Evolutionary conservation across 2,888 invertebrate genomes (phyloP).

Genomic region (Cheilosia impressa): DNA sequence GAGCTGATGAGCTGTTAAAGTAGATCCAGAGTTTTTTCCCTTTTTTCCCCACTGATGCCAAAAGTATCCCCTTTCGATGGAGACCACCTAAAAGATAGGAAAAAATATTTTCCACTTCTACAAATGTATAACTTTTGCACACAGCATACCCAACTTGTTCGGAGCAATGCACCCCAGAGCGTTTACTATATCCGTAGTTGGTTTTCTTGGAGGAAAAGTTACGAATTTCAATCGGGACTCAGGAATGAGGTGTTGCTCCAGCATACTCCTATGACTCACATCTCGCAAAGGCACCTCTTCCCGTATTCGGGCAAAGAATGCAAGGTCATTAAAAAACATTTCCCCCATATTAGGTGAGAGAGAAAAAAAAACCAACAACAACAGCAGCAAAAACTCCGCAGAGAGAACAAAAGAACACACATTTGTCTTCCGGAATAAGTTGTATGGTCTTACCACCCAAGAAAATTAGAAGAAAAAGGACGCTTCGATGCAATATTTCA

Average conservation of each 20-base stretch:
- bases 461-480: constrained; percentile 38
- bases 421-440: constrained; percentile 47
- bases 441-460: constrained; percentile 32
- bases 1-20: too few species aligned
- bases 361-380: neutral
- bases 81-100: too few species aligned
- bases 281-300: neutral
- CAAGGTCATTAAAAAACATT: constrained; percentile 36
- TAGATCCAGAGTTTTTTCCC: too few species aligned
- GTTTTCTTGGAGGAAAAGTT: too few species aligned
- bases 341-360: neutral
- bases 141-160: too few species aligned
- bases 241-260: neutral
- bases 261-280: neutral
- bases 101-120: too few species aligned
- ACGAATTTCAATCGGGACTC: too few species aligned
- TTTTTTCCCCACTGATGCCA: too few species aligned
- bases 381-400: neutral
- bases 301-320: neutral
- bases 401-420: constrained; percentile 20
- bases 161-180: too few species aligned
- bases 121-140: too few species aligned
- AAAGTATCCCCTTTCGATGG: too few species aligned
- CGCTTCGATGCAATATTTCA: constrained; percentile 48
- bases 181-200: neutral